Base-by-base conservation (phyloP, 2,113 vertebrate genomes). In the Eulemur rufifrons region DNA sequence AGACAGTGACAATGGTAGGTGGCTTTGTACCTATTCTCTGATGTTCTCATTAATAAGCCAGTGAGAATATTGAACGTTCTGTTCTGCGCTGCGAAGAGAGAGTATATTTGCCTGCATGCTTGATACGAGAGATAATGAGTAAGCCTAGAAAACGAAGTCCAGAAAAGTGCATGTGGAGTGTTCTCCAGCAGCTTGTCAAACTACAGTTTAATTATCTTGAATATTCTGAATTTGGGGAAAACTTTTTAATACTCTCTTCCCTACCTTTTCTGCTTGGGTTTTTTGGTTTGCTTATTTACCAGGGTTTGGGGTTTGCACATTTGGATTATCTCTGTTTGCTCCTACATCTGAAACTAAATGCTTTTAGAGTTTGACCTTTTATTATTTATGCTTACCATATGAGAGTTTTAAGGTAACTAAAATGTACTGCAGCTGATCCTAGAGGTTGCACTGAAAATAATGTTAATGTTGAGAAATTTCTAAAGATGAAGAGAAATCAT, bases 1-100 rank as follows among this genome's bases (percentile, higher is more conserved):
- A 99, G 98, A 98, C 98, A 98, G 98, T 98, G 98, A 98, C 98
- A 98, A 98, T 98, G 99, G 99, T 99, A 99, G 99, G 99, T 99
- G 96, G 88, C 98, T 97, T 96, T 89, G 78, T 96, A 93, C 95
- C 77, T 98, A 1, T 98, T 97, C 97, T 94, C 98, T 97, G 9
- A 95, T 93, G 90, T 95, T 97, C 97, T 39, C 95, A 18, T 93
- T 97, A 96, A 83, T 92, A 34, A 97, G 96, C 95, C 95, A 68
- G 32, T 96, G 87, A 69, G 20, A 96, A 34, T 73, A 14, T 68
- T 61, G 29, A 86, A 42, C 56, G 2, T 63, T 85, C n/a, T 5
- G 68, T 52, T 87, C 27, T 5, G 0, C 68, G 2, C 63, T 59
- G 39, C 89, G n/a, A 95, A 86, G 86, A 47, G 69, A 78, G 91